A percentile compares a stretch with the other conserved stretches of the same genome.
phyloP scores from a whole-genome alignment of 1,140 invertebrate species.

The Drosophila watanabei region DNA sequence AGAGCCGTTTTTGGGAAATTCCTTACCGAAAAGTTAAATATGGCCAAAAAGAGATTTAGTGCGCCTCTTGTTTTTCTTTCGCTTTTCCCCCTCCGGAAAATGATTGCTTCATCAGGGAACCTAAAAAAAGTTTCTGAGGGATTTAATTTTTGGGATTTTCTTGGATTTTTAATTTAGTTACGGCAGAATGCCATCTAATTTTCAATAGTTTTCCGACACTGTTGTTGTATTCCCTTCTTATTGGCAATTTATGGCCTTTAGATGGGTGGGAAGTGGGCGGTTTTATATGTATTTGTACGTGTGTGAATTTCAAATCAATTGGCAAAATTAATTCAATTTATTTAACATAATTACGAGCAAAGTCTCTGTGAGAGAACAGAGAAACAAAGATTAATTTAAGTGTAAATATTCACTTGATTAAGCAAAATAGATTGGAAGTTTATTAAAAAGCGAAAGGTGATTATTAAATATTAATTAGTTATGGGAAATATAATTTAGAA shows the following conservation, averaged over 20 bases:
- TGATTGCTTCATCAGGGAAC: conserved; percentile 54
- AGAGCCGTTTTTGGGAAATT: conserved; percentile 42
- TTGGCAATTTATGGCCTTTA: conserved; percentile 16
- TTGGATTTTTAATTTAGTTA: conserved; percentile 12
- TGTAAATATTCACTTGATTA: conserved; percentile 3
- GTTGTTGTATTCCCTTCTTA: conserved; percentile 8
- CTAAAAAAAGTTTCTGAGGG: neutral
- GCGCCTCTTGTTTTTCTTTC: conserved; percentile 38
- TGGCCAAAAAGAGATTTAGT: conserved; percentile 54
- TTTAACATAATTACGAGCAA: conserved; percentile 13
- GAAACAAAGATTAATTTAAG: neutral
- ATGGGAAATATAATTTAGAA: too few species aligned
- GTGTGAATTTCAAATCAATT: conserved; percentile 8
- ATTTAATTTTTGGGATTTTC: conserved; percentile 1
- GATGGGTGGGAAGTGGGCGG: neutral
- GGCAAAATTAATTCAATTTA: conserved; percentile 23
- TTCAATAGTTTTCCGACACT: conserved; percentile 21
- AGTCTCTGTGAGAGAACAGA: neutral
- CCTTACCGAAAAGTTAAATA: conserved; percentile 42
- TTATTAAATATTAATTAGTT: neutral
- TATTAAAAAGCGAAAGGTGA: neutral
- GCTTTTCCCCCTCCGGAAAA: conserved; percentile 37
- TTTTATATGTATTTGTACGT: neutral
- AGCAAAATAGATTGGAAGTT: neutral
- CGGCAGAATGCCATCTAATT: conserved; percentile 32